Base-by-base conservation (phyloP, 2,888 invertebrate genomes). In the Coenonympha arcania region DNA sequence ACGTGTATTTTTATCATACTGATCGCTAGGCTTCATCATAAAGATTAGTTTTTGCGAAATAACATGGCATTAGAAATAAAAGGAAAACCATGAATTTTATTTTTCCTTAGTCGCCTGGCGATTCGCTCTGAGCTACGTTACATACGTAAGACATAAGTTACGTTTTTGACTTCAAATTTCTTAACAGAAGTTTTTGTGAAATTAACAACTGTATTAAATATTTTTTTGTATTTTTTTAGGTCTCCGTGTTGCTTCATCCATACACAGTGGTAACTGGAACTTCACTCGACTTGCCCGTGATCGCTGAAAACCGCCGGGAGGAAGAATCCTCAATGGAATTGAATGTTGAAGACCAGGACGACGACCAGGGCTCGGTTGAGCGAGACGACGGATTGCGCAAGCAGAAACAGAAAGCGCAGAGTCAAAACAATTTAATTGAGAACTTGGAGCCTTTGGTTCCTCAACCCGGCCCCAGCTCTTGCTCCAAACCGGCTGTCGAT, bases 161-260 rank as follows among this genome's bases (percentile, higher is more conserved):
- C n/a, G n/a, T n/a, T n/a, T n/a, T n/a, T n/a, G n/a, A n/a, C n/a
- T n/a, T n/a, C n/a, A n/a, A n/a, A n/a, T n/a, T n/a, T n/a, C n/a
- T n/a, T n/a, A n/a, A n/a, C n/a, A n/a, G n/a, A n/a, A n/a, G n/a
- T n/a, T n/a, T n/a, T n/a, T n/a, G 1, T 3, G 6, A 6, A n/a
- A 26, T 4, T 26, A 26, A n/a, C n/a, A 28, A 28, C 4, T 28
- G n/a, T 9, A 28, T 28, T 1, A 28, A 11, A 26, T 9, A 24
- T 9, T 9, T 24, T 9, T 24, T 30, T 28, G n/a, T 34, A 18
- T 42, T 16, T 16, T 43, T 51, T 26, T 60, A 84, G 84, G 78
- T 84, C 0, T 84, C 84, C 3, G 73, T 81, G 3, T 57, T 84
- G 5, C 64, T 84, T 0, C 81, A 84, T 41, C 82, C 81, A 0